Conservation (phyloP, 2,797 vertebrate species). For the Catostomus latipinnis region DNA sequence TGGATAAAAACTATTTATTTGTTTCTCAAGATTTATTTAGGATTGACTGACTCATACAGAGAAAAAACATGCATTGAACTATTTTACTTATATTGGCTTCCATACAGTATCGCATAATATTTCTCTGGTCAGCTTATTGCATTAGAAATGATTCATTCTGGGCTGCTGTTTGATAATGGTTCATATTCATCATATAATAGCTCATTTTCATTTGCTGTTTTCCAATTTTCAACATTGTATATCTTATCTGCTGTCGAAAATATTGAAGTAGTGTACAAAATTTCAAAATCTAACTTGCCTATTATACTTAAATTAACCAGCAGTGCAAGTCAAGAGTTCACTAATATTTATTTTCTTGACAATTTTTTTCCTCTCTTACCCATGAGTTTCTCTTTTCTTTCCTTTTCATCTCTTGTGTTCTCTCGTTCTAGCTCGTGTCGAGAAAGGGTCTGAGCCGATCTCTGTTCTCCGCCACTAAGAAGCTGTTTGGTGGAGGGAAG, state of each 20-base stretch:
- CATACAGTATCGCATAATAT: background rate
- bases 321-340: background rate
- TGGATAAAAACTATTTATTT: too few species aligned
- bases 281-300: background rate
- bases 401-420: background rate
- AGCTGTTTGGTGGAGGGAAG: conserved; percentile 97
- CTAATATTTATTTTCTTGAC: background rate
- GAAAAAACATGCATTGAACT: too few species aligned
- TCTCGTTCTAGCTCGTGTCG: conserved; percentile 86
- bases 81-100: background rate
- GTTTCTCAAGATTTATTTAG: too few species aligned
- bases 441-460: conserved; percentile 96
- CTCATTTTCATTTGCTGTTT: background rate
- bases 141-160: background rate
- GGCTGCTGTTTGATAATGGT: background rate
- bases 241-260: background rate
- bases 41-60: too few species aligned
- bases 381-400: background rate
- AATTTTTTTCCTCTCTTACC: too few species aligned
- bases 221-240: background rate
- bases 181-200: background rate
- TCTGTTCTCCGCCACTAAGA: conserved; percentile 95
- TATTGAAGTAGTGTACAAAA: background rate
- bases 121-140: background rate
- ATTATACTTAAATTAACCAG: background rate